Conservation (phyloP, 2,797 vertebrate genomes). For the Scyliorhinus canicula region DNA sequence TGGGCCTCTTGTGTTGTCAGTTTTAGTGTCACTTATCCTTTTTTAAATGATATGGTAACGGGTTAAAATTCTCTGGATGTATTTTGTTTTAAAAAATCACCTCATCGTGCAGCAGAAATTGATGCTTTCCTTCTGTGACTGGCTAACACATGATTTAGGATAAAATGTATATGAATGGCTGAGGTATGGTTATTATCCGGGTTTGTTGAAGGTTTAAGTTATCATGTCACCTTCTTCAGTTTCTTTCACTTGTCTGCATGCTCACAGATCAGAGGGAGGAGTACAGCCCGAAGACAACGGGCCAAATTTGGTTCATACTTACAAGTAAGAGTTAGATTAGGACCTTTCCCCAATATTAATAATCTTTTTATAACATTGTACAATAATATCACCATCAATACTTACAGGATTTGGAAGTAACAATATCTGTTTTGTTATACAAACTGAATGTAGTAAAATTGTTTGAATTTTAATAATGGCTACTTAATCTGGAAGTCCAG, state of each 20-base stretch:
- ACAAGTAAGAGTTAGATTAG: constrained; percentile 33
- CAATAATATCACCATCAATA: background rate
- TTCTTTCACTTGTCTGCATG: constrained; percentile 33
- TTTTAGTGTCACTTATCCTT: background rate
- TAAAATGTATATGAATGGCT: background rate
- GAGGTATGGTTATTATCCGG: background rate
- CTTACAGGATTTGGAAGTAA: background rate
- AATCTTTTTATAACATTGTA: constrained; percentile 10
- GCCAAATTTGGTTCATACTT: constrained; percentile 16
- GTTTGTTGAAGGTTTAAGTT: background rate
- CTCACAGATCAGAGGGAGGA: constrained; percentile 37
- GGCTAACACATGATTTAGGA: background rate
- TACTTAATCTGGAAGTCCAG: background rate
- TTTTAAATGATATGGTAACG: background rate
- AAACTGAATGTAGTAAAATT: background rate
- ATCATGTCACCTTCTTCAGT: constrained; percentile 22
- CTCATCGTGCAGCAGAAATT: background rate
- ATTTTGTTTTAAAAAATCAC: background rate
- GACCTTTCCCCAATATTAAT: background rate
- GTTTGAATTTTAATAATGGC: background rate
- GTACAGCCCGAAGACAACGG: background rate
- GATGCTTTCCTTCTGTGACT: background rate
- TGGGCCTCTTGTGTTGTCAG: background rate
- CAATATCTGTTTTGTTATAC: background rate
- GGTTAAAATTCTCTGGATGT: background rate